These are phyloP conservation scores for Drosophila athabasca DNA, from an alignment of 1,140 invertebrate genomes.

Conservation along the genomic window DNA sequence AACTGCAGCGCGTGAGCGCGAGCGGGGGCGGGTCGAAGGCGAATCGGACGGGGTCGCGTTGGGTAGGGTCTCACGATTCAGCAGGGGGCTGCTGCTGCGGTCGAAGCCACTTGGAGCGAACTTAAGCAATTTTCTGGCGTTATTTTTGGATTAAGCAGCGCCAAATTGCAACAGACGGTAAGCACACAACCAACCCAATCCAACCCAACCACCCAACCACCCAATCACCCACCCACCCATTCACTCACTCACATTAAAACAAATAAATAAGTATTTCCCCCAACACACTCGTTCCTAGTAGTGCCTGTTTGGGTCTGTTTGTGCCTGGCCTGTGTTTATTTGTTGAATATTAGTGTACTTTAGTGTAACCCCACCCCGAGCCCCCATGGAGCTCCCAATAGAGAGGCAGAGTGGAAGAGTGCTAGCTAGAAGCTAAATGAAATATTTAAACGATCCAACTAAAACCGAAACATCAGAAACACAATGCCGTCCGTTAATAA, in stretches of 20 bases:
- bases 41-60: neutral
- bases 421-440: constrained; percentile 39
- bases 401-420: constrained; percentile 6
- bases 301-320: no score
- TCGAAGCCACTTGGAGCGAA: constrained; percentile 38
- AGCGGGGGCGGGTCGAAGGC: constrained; percentile 1
- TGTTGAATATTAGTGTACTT: constrained; percentile 43
- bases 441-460: constrained; percentile 64
- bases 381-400: neutral
- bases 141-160: constrained; percentile 73
- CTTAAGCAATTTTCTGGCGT: constrained; percentile 71
- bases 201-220: neutral
- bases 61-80: neutral
- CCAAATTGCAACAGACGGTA: constrained; percentile 75
- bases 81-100: neutral
- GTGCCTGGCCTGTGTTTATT: constrained; percentile 24
- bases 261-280: constrained; percentile 36
- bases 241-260: constrained; percentile 4
- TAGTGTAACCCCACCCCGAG: constrained; percentile 5
- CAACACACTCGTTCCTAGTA: constrained; percentile 13
- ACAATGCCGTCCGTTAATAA: constrained; percentile 58
- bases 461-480: constrained; percentile 30
- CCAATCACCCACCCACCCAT: neutral
- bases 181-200: constrained; percentile 36
- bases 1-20: constrained; percentile 25